Evolutionary conservation across 2,888 invertebrate genomes (phyloP).

Genomic region (Urechis unicinctus): DNA sequence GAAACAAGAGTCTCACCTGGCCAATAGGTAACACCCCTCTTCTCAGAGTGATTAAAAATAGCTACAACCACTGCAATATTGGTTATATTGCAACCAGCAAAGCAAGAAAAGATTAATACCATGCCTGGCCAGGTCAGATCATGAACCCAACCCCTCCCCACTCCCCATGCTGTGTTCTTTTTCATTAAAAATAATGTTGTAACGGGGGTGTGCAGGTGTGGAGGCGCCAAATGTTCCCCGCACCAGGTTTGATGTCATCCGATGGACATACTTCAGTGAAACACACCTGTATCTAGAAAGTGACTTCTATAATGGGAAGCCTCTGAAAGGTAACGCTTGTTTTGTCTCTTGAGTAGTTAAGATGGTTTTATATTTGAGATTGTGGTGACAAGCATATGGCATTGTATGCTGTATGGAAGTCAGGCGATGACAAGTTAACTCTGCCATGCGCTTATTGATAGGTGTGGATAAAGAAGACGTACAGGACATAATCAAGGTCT

Average conservation of each 20-base stretch:
- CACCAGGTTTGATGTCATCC: conserved; percentile 74
- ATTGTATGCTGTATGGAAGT: no score
- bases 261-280: conserved; percentile 80
- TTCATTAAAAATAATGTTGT: no score
- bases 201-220: no score
- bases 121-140: no score
- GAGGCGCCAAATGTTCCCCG: conserved; percentile 63
- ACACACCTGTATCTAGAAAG: conserved; percentile 76
- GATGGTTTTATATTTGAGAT: neutral
- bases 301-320: conserved; percentile 67
- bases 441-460: conserved; percentile 14
- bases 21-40: conserved; percentile 61
- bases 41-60: neutral
- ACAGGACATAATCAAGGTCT: conserved; percentile 58
- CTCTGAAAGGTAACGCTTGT: conserved; percentile 53
- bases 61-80: no score
- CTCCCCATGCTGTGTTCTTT: no score
- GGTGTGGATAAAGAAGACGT: conserved; percentile 59
- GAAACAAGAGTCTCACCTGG: conserved; percentile 57
- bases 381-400: no score
- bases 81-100: no score
- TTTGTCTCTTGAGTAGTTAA: neutral
- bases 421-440: no score
- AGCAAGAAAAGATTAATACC: no score
- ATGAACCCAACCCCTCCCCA: no score